These are phyloP conservation scores for Drosophila sulfurigaster DNA, from an alignment of 1,140 invertebrate genomes.

Conservation along the genomic window DNA sequence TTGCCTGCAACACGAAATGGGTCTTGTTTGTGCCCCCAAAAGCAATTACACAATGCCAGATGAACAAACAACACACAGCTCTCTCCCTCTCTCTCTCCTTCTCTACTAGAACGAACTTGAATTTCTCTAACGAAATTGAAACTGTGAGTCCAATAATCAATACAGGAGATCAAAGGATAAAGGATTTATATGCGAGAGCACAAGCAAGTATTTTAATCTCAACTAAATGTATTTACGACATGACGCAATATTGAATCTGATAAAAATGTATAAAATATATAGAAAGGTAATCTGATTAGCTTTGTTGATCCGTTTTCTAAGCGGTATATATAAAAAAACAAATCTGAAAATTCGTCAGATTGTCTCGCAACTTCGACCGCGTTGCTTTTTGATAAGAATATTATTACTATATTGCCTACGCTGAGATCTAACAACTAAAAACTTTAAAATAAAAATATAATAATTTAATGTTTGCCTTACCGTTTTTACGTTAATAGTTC, in stretches of 20 bases:
- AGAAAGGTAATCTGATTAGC: neutral
- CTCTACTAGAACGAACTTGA: constrained; percentile 2
- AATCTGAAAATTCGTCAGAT: no score
- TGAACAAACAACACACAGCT: constrained; percentile 32
- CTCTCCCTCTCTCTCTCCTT: no score
- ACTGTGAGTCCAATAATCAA: constrained; percentile 2
- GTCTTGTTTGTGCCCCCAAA: constrained; percentile 33
- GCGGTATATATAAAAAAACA: constrained; percentile 5
- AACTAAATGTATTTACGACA: neutral
- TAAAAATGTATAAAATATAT: neutral
- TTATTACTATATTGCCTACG: no score
- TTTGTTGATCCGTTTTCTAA: neutral
- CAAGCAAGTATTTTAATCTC: neutral
- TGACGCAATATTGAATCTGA: neutral
- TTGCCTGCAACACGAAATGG: constrained; percentile 26
- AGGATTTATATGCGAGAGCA: constrained; percentile 2
- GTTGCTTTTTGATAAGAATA: no score
- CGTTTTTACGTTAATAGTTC: no score
- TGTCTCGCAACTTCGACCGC: no score
- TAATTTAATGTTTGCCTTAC: no score
- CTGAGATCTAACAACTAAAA: no score
- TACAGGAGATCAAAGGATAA: constrained; percentile 7
- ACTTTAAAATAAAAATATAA: no score
- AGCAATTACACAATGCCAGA: constrained; percentile 35
- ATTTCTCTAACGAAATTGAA: constrained; percentile 31